These are phyloP conservation scores for Anodontia alba DNA, from an alignment of 2,888 invertebrate species.

Conservation along the genomic window DNA sequence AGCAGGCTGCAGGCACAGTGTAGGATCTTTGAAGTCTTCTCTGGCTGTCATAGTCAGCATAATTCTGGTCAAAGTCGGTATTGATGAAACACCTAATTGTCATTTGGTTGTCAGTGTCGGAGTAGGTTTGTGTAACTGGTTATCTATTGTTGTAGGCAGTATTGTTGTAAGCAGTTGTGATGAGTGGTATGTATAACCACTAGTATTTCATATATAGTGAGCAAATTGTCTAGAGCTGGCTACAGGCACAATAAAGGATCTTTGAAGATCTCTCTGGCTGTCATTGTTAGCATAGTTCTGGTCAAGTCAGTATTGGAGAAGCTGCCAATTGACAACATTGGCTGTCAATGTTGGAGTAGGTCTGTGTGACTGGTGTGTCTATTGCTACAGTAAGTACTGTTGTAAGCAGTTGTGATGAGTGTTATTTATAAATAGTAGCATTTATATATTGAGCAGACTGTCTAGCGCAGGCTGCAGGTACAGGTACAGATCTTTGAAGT, in stretches of 20 bases:
- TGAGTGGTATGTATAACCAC: no score
- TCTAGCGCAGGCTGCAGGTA: background rate
- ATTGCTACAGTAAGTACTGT: background rate
- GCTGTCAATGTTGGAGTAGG: background rate
- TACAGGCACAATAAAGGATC: background rate
- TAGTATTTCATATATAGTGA: background rate
- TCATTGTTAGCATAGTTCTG: background rate
- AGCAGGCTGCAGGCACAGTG: background rate
- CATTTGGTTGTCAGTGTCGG: background rate
- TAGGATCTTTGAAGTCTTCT: background rate
- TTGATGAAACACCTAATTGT: background rate
- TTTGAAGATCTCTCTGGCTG: background rate
- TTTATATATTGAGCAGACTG: conserved; percentile 6
- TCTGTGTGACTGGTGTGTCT: background rate
- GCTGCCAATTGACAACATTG: background rate
- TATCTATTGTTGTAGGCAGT: background rate
- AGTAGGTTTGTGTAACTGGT: background rate
- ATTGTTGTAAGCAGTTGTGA: background rate
- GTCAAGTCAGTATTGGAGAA: background rate
- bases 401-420: no score
- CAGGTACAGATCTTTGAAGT: background rate
- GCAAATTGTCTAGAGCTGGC: background rate
- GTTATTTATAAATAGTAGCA: no score
- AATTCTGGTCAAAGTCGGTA: no score
- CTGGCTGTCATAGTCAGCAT: background rate